phyloP scores from a whole-genome alignment of 2,888 invertebrate genomes.

The Nipponacmea schrenckii region DNA sequence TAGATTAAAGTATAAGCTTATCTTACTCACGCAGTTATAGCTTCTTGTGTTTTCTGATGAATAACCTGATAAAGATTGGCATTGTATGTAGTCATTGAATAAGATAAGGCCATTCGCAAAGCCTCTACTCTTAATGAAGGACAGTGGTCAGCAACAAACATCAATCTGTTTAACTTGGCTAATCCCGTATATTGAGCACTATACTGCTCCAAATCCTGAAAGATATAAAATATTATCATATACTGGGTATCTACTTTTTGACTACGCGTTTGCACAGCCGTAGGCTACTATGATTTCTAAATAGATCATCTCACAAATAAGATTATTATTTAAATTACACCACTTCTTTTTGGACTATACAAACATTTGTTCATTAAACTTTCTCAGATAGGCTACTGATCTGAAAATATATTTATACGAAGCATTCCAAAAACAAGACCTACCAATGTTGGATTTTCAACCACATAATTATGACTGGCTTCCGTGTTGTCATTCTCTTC shows the following conservation, averaged over 20 bases:
- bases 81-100: constrained; percentile 92
- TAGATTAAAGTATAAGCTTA: too few relatives aligned
- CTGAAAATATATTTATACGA: too few relatives aligned
- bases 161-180: constrained; percentile 87
- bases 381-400: too few relatives aligned
- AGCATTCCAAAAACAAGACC: constrained; percentile 21
- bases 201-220: constrained; percentile 86
- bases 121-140: constrained; percentile 89
- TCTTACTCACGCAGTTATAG: constrained; percentile 49
- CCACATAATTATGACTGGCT: constrained; percentile 80
- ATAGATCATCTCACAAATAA: constrained; percentile 5
- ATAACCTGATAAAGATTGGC: constrained; percentile 89
- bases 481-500: constrained; percentile 94
- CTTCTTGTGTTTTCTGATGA: constrained; percentile 84
- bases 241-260: too few relatives aligned
- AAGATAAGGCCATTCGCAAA: constrained; percentile 90
- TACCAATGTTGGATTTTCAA: constrained; percentile 83
- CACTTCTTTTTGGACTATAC: too few relatives aligned
- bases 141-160: constrained; percentile 96
- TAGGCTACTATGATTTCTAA: not conserved
- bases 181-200: constrained; percentile 90
- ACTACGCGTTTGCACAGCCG: too few relatives aligned
- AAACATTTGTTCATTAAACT: too few relatives aligned
- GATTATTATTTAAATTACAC: not conserved
- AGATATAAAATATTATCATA: not conserved